phyloP scores from a whole-genome alignment of 2,888 invertebrate species.

The Harmothoe impar region DNA sequence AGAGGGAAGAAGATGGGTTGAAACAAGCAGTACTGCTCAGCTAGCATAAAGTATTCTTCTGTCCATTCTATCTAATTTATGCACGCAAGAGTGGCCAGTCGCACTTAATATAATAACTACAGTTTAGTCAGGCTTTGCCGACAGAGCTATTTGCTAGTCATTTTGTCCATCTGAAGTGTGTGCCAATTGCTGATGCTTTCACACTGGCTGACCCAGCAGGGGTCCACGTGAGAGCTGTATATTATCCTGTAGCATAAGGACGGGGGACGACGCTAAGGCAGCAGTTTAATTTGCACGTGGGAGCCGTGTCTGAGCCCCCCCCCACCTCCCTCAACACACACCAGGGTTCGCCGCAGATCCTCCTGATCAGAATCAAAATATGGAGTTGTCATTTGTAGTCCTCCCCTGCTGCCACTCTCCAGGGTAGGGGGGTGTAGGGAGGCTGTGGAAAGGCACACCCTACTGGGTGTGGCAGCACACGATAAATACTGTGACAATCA shows the following conservation, averaged over 20 bases:
- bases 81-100: not conserved
- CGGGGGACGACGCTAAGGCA: not conserved
- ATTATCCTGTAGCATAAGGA: no score
- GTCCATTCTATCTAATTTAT: not conserved
- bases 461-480: not conserved
- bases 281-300: not conserved
- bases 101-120: not conserved
- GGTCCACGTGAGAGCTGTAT: not conserved
- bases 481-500: constrained; percentile 10
- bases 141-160: not conserved
- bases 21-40: not conserved
- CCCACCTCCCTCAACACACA: not conserved
- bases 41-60: not conserved
- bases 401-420: not conserved
- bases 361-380: constrained; percentile 16
- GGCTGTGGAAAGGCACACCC: not conserved
- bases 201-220: not conserved
- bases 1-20: not conserved
- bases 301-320: not conserved
- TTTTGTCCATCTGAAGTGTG: not conserved
- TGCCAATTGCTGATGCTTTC: not conserved
- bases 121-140: not conserved
- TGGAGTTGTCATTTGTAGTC: not conserved
- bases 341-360: not conserved
- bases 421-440: not conserved